Conservation (phyloP, 1,140 invertebrate genomes). For the Platorchestia sp. region DNA sequence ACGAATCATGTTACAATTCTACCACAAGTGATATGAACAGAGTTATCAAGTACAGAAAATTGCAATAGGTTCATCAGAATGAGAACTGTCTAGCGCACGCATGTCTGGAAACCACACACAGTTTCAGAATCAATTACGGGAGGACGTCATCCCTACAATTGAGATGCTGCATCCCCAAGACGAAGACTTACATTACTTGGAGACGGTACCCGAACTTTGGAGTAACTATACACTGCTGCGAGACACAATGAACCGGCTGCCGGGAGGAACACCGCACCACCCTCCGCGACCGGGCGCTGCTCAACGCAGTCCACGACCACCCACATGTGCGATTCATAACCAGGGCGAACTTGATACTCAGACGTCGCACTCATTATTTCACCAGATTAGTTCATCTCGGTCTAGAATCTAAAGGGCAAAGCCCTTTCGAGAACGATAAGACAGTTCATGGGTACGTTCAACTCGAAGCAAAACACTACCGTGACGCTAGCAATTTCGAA, state of each 20-base stretch:
- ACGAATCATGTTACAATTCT: not conserved
- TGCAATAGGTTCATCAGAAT: not conserved
- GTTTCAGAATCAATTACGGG: not conserved
- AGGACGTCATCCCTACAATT: not conserved
- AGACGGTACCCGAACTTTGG: not conserved
- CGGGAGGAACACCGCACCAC: not conserved
- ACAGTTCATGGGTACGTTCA: not conserved
- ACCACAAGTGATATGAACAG: not conserved
- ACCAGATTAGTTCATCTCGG: not conserved
- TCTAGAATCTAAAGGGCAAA: not conserved
- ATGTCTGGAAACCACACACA: not conserved
- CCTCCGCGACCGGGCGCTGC: too few species aligned
- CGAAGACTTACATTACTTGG: not conserved
- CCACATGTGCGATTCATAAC: not conserved
- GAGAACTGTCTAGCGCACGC: not conserved
- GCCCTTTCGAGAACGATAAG: not conserved
- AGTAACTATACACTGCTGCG: not conserved
- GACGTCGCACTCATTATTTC: not conserved
- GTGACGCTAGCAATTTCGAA: not conserved
- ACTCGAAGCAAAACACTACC: not conserved
- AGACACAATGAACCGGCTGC: not conserved
- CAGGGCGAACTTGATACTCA: not conserved
- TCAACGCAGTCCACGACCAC: not conserved
- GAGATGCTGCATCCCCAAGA: not conserved
- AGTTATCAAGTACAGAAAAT: not conserved